Evolutionary conservation across 2,797 vertebrate species (phyloP).

Genomic region (Alectoris magna): DNA sequence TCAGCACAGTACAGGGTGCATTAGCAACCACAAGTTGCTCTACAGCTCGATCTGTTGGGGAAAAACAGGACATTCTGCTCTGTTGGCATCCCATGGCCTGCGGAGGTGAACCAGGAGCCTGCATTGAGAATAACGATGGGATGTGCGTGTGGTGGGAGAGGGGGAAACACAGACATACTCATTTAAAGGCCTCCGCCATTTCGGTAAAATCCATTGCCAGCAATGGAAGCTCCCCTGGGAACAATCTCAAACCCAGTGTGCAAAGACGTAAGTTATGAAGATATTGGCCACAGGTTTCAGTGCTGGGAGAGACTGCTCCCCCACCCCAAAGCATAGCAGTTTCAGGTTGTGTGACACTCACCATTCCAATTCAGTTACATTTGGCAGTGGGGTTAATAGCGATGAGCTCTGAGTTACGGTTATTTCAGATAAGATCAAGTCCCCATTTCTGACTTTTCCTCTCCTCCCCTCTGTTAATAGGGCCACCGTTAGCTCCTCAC

Average conservation of each 20-base stretch:
- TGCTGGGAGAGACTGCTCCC: not conserved
- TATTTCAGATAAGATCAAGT: not conserved
- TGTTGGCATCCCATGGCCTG: not conserved
- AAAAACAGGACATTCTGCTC: constrained; percentile 24
- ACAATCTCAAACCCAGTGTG: not conserved
- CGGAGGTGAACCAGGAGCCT: not conserved
- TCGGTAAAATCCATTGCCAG: constrained; percentile 41
- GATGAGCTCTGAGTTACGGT: not conserved
- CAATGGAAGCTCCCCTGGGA: constrained; percentile 35
- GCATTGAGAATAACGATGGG: fast-evolving
- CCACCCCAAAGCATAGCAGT: not conserved
- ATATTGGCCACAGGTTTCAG: not conserved
- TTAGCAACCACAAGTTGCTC: not conserved
- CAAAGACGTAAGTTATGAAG: not conserved
- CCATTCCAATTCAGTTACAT: fast-evolving
- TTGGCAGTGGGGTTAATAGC: fast-evolving
- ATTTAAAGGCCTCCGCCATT: not conserved
- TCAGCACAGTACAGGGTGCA: not conserved
- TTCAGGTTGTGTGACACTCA: not conserved
- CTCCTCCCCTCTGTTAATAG: fast-evolving
- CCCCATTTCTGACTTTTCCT: not conserved
- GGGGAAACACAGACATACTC: not conserved
- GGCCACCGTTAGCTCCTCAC: not conserved
- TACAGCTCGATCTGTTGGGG: not conserved
- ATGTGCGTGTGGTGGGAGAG: fast-evolving